A percentile compares a stretch with the other conserved stretches of the same genome.
Evolutionary conservation across 2,113 vertebrate species (phyloP).

Genomic region (Hydrolagus affinis): DNA sequence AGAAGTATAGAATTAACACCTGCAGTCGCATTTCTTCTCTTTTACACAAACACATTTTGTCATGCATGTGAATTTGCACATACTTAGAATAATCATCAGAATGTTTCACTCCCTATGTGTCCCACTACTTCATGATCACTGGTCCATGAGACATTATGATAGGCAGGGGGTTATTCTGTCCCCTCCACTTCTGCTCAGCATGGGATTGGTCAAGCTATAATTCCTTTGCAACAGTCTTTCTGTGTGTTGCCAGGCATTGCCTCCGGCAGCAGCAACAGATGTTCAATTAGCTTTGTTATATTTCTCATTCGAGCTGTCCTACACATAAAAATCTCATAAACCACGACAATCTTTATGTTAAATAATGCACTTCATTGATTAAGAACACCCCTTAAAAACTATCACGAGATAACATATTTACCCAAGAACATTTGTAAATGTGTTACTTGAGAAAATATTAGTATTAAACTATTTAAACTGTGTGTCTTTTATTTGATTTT

Average conservation of each 20-base stretch:
- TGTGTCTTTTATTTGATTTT: neutral
- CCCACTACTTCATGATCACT: constrained; percentile 31
- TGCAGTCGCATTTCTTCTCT: constrained; percentile 14
- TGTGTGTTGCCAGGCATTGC: constrained; percentile 30
- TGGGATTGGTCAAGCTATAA: constrained; percentile 30
- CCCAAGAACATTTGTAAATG: neutral
- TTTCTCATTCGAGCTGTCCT: neutral
- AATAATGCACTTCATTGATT: neutral
- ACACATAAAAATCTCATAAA: neutral
- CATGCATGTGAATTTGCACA: constrained; percentile 28
- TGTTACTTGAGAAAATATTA: neutral
- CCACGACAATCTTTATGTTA: neutral
- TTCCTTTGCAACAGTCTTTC: constrained; percentile 26
- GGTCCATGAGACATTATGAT: constrained; percentile 24
- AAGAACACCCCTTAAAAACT: neutral
- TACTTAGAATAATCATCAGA: constrained; percentile 29
- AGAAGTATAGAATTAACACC: constrained; percentile 29
- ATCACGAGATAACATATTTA: neutral
- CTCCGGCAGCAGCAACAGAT: constrained; percentile 29
- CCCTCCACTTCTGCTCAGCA: constrained; percentile 27
- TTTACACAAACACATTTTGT: constrained; percentile 29
- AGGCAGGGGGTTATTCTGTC: constrained; percentile 28
- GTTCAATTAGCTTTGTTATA: constrained; percentile 30
- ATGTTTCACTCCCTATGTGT: constrained; percentile 15
- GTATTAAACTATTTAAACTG: neutral